Evolutionary conservation across 2,888 invertebrate species (phyloP).

Genomic region (Drosophila meridiana): DNA sequence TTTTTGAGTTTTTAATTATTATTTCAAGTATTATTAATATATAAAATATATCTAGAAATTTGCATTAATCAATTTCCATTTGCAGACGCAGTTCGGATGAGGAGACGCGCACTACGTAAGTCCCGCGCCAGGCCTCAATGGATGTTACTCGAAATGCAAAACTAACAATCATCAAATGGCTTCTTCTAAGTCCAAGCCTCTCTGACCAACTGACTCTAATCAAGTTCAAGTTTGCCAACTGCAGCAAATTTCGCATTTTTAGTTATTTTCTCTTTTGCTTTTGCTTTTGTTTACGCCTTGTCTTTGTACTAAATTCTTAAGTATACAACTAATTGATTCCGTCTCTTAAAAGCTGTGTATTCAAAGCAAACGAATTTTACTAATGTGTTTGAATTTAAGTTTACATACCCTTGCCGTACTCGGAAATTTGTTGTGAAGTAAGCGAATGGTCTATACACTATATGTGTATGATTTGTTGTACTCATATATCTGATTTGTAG

Average conservation of each 20-base stretch:
- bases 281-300: conserved; percentile 15
- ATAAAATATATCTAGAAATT: not conserved
- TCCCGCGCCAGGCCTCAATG: conserved; percentile 41
- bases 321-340: conserved; percentile 38
- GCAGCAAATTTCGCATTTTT: conserved; percentile 13
- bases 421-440: not conserved
- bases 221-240: conserved; percentile 21
- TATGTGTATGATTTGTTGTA: not conserved
- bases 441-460: not conserved
- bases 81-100: conserved; percentile 83
- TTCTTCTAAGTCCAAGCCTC: conserved; percentile 14
- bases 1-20: not conserved
- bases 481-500: too few species aligned
- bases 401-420: conserved; percentile 15
- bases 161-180: conserved; percentile 39
- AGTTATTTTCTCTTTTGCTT: conserved; percentile 1
- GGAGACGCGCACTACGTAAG: conserved; percentile 84
- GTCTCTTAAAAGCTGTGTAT: conserved; percentile 39
- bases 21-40: too few species aligned
- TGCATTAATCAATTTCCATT: conserved; percentile 42
- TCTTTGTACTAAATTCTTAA: conserved; percentile 26
- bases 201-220: conserved; percentile 35
- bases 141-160: conserved; percentile 53
- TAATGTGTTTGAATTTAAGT: conserved; percentile 22
- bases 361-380: conserved; percentile 17